Conservation (phyloP, 2,797 vertebrate genomes). For the Ibycter americanus region DNA sequence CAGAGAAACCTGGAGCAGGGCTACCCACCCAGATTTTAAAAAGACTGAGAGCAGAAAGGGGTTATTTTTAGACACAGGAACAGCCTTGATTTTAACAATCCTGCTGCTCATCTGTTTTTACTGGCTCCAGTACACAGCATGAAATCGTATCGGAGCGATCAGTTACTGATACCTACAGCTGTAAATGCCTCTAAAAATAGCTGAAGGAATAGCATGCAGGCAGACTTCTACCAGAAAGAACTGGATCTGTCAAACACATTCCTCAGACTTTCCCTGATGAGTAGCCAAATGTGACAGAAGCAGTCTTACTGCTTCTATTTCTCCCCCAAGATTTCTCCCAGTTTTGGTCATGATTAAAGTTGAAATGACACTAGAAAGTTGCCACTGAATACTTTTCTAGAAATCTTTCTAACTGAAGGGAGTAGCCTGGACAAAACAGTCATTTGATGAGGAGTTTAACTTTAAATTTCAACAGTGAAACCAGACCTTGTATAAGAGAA, state of each 20-base stretch:
- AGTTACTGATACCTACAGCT: neutral
- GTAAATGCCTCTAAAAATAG: constrained; percentile 48
- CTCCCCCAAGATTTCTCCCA: neutral
- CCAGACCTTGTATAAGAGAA: neutral
- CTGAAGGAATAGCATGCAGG: neutral
- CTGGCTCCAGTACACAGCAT: neutral
- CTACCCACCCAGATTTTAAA: neutral
- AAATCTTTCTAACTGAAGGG: neutral
- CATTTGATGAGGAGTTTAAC: neutral
- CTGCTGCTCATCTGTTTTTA: neutral
- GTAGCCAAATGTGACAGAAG: constrained; percentile 2
- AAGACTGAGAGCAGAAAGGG: neutral
- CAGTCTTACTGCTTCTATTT: neutral
- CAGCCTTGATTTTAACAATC: neutral
- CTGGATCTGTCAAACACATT: constrained; percentile 19
- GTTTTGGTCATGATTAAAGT: neutral
- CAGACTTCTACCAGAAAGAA: constrained; percentile 3
- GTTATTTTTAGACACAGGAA: neutral
- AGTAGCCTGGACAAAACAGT: neutral
- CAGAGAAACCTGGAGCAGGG: neutral
- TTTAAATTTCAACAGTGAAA: constrained; percentile 13
- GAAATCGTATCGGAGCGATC: neutral
- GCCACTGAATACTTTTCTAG: neutral
- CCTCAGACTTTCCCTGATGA: neutral
- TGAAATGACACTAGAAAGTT: neutral